Evolutionary conservation across 1,140 invertebrate species (phyloP).

Genomic region (Penaeus indicus): DNA sequence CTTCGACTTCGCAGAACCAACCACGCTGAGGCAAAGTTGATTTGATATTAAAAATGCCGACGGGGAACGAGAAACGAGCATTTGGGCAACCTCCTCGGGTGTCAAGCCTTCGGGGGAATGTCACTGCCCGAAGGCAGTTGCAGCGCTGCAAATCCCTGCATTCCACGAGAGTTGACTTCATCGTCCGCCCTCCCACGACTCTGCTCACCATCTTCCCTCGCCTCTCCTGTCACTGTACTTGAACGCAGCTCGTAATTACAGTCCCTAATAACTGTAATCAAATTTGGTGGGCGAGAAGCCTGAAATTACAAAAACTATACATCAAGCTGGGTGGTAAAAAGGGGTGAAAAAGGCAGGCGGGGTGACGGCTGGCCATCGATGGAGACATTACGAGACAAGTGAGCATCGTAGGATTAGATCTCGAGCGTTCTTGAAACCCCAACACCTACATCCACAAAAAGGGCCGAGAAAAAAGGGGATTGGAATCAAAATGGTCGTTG

Average conservation of each 20-base stretch:
- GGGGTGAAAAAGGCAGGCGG: conserved; percentile 48
- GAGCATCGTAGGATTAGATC: conserved; percentile 47
- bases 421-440: neutral
- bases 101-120: too few relatives aligned
- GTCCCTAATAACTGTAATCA: conserved; percentile 62
- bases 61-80: too few relatives aligned
- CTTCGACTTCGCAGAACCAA: neutral
- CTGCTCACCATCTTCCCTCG: neutral
- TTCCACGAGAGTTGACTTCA: conserved; percentile 39
- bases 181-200: conserved; percentile 22
- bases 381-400: conserved; percentile 58
- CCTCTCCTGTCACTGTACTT: conserved; percentile 53
- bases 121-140: too few relatives aligned
- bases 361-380: conserved; percentile 41
- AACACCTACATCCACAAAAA: neutral
- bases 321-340: conserved; percentile 59
- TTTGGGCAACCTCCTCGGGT: too few relatives aligned
- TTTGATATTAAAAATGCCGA: too few relatives aligned
- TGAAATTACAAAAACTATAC: conserved; percentile 65
- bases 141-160: conserved; percentile 21
- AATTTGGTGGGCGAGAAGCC: conserved; percentile 62
- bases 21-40: too few relatives aligned
- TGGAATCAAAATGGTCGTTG: conserved; percentile 58
- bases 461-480: conserved; percentile 10
- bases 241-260: conserved; percentile 57